Percentiles rank a stretch among this genome's conserved stretches.
Evolutionary conservation across 1,140 invertebrate species (phyloP).

Genomic region (Mercenaria mercenaria): DNA sequence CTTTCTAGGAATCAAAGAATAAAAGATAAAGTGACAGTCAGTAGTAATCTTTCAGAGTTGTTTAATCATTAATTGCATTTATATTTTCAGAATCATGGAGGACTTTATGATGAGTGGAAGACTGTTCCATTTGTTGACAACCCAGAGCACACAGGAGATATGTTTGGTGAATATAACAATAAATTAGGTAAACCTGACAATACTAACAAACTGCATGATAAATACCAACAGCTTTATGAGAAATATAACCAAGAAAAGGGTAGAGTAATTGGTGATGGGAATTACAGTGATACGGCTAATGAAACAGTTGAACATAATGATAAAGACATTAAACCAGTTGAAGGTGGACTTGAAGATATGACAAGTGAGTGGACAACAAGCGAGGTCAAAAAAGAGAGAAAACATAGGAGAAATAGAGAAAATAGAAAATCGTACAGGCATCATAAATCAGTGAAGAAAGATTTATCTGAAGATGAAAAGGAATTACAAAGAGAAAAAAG

Average conservation of each 20-base stretch:
- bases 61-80: too few relatives aligned
- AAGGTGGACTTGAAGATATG: constrained; percentile 55
- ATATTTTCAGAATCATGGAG: constrained; percentile 57
- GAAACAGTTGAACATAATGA: background rate
- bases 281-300: constrained; percentile 31
- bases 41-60: too few relatives aligned
- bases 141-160: constrained; percentile 19
- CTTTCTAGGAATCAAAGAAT: too few relatives aligned
- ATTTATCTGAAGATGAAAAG: constrained; percentile 1
- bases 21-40: too few relatives aligned
- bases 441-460: constrained; percentile 33
- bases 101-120: constrained; percentile 60
- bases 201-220: constrained; percentile 39
- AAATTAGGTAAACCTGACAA: constrained; percentile 28
- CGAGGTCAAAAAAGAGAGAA: background rate
- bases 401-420: constrained; percentile 25
- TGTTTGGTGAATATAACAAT: constrained; percentile 49
- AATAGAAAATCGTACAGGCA: constrained; percentile 22
- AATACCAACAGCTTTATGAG: constrained; percentile 56
- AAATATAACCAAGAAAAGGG: constrained; percentile 56
- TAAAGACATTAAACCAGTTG: constrained; percentile 51
- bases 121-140: constrained; percentile 66
- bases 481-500: background rate
- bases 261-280: constrained; percentile 52
- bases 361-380: constrained; percentile 5